Evolutionary conservation across 2,797 vertebrate genomes (phyloP), one percentile per base, ranked within the genome.

Genomic region (Tapera naevia): DNA sequence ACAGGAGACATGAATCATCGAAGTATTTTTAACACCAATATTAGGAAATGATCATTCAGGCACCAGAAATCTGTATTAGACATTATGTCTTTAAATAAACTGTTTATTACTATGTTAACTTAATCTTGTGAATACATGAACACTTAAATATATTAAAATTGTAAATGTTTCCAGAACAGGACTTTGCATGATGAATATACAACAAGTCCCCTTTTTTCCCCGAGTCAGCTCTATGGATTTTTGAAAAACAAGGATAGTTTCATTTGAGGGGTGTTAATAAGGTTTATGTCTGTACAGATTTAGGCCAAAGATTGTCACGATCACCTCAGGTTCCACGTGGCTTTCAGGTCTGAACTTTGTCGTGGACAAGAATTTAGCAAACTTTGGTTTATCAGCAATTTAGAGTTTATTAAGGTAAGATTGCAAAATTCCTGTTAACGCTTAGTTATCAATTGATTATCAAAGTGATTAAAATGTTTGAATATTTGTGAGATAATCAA

Each of bases 91-190:
- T 91, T 35, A 93, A 94, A 94, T 81, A 91, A 96, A 84, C 58
- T 48, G 76, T 53, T 93, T 58, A 70, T 66, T 79, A 39, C 66
- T 64, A 2, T 17, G 28, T 43, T 91, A 95, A 92, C 76, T 25
- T 86, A 78, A 91, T 91, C 80, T 65, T 58, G 50, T 84, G 78
- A 80, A 91, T 72, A 78, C 54, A 8, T 51, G 43, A 76, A 45
- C 80, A 81, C 89, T 93, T 80, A 95, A 69, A 50, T 35, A 41
- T 72, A 91, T 95, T 87, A 82, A 94, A 96, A 91, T 95, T 70
- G 60, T 60, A 81, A 91, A 61, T 67, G 53, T 45, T 86, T 33
- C 51, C 74, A 85, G 78, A 76, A 23, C 53, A 1, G 13, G 60
- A 53, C 57, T 86, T 90, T 39, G 79, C 10, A 16, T n/a, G 64